Evolutionary conservation across 37 sponge, comb jelly and placozoan species (phyloP), one percentile per base, ranked within the genome.

Genomic region (Tethya wilhelma): DNA sequence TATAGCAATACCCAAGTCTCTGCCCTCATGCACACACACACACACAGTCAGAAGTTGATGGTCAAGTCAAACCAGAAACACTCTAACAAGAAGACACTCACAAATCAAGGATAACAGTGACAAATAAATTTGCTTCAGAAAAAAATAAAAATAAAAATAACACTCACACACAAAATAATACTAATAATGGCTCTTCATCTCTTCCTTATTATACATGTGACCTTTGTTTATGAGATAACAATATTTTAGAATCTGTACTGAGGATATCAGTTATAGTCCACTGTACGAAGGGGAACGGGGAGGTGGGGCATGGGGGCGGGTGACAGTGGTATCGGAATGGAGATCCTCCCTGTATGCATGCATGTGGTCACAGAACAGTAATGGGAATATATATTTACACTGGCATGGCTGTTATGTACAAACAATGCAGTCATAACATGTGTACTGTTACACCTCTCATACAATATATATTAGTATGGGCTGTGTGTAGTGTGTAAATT

Each of bases 241-340:
- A 19, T 49, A 49, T 49, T 19, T 49, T 49, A 49, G 9, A 49
- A 49, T 49, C 9, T 17, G 17, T 17, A 49, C 14, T 17, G 29
- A 62, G 11, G 67, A 6, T 66, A 38, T n/a, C n/a, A n/a, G 38
- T 67, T 36, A 67, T 11, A 74, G 58, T 49, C 74, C 74, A 74
- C 74, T 74, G 58, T 74, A 74, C 0, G 74, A 74, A 23, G 74
- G 59, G 0, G 38, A 31, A 36, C 57, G 74, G 4, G 56, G 26
- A 12, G 43, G 12, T 29, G 67, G 38, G 7, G 23, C n/a, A n/a
- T n/a, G n/a, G n/a, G n/a, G n/a, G n/a, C n/a, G n/a, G n/a, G n/a
- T n/a, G n/a, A n/a, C n/a, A n/a, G n/a, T 30, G 40, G 69, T 4
- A 11, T 74, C 57, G 1, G 33, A 1, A n/a, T 33, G 34, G 39